A percentile compares a stretch with the other conserved stretches of the same genome.
Evolutionary conservation across 2,113 vertebrate genomes (phyloP).

Genomic region (Loxodonta africana): DNA sequence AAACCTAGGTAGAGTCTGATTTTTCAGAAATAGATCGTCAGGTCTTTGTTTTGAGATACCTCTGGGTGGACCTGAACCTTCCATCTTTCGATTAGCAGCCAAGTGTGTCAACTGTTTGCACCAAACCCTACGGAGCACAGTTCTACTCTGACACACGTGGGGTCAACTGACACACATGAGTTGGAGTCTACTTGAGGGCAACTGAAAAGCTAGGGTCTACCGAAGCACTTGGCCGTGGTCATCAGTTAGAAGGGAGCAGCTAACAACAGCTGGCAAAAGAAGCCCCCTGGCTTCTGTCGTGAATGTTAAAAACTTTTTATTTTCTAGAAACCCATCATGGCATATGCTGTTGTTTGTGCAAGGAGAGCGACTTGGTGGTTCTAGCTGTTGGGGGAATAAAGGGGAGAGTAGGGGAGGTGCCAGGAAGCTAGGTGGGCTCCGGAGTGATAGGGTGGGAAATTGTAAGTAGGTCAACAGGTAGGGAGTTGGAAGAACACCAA

Average conservation of each 20-base stretch:
- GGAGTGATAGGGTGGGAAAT: neutral
- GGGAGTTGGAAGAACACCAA: neutral
- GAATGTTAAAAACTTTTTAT: slow-evolving; percentile 41
- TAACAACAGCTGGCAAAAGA: neutral
- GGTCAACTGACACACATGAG: neutral
- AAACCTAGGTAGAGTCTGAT: neutral
- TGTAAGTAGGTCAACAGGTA: neutral
- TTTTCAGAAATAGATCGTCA: neutral
- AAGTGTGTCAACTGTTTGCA: neutral
- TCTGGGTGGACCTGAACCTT: neutral
- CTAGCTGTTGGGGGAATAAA: slow-evolving; percentile 91
- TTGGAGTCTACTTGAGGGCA: neutral
- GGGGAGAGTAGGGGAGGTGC: fast-evolving
- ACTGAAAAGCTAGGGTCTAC: neutral
- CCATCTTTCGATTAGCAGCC: neutral
- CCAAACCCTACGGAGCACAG: neutral
- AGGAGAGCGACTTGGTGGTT: slow-evolving; percentile 90
- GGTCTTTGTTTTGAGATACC: neutral
- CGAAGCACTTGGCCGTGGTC: neutral
- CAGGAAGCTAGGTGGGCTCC: neutral
- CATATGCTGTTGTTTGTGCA: slow-evolving; percentile 89
- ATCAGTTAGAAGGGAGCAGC: neutral
- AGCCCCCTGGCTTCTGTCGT: neutral
- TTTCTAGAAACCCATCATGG: slow-evolving; percentile 89
- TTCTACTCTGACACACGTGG: neutral